A percentile compares a stretch with the other conserved stretches of the same genome.
Conservation (phyloP, 2,888 invertebrate species). For the Folsomia manolachei region DNA sequence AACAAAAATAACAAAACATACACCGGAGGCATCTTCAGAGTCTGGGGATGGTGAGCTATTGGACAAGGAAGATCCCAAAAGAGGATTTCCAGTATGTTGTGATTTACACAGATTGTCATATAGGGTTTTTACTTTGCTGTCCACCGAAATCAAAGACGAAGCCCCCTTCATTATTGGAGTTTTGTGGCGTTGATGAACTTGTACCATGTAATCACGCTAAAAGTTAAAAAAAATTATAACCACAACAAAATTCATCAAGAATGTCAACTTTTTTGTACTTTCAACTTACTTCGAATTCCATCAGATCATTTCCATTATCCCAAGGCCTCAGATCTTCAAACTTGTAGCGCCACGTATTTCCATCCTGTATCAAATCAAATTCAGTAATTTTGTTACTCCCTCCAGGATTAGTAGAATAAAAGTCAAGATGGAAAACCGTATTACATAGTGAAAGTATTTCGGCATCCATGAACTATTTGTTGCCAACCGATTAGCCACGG, state of each 20-base stretch:
- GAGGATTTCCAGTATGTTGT: not conserved
- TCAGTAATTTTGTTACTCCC: no score
- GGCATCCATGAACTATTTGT: slow-evolving; percentile 70
- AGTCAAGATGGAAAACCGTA: no score
- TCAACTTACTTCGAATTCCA: slow-evolving; percentile 73
- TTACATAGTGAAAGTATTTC: slow-evolving; percentile 66
- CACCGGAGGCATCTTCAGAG: slow-evolving; percentile 12
- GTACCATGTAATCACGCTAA: slow-evolving; percentile 69
- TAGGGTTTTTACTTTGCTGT: slow-evolving; percentile 52
- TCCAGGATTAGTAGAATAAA: no score
- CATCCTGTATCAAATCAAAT: slow-evolving; percentile 40
- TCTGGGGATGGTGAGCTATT: slow-evolving; percentile 12
- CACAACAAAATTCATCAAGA: not conserved
- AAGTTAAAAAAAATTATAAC: not conserved
- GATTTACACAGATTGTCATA: slow-evolving; percentile 10
- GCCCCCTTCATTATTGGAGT: slow-evolving; percentile 72
- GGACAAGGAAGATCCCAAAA: slow-evolving; percentile 2
- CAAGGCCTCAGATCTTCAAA: slow-evolving; percentile 80
- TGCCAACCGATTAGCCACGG: slow-evolving; percentile 67
- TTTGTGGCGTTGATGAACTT: slow-evolving; percentile 72
- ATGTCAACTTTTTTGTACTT: not conserved
- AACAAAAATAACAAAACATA: slow-evolving; percentile 9
- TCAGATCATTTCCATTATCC: slow-evolving; percentile 79
- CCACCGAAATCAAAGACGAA: slow-evolving; percentile 68
- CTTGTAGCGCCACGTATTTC: slow-evolving; percentile 66